These are phyloP conservation scores for Cerceris ruficornis DNA, from an alignment of 2,888 invertebrate genomes.

Conservation along the genomic window DNA sequence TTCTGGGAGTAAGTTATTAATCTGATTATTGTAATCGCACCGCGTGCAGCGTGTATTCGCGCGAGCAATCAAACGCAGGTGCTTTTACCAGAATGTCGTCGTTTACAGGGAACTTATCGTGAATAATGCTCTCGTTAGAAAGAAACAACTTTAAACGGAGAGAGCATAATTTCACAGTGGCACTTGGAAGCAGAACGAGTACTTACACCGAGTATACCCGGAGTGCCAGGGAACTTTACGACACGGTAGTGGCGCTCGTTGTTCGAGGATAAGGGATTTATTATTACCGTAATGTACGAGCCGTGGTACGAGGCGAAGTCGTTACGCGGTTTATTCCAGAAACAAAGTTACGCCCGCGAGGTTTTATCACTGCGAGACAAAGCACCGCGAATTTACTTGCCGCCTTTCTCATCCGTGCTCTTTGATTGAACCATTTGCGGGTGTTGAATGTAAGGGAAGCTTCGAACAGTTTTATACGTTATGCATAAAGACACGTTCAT, in stretches of 20 bases:
- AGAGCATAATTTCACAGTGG: constrained; percentile 43
- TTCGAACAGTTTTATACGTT: too few relatives aligned
- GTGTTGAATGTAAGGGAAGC: too few relatives aligned
- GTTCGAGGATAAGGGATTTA: constrained; percentile 36
- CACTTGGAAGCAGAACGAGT: constrained; percentile 21
- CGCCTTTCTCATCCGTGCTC: too few relatives aligned
- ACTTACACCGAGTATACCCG: constrained; percentile 14
- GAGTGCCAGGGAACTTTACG: constrained; percentile 32
- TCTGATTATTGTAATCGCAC: constrained; percentile 19
- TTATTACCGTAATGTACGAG: constrained; percentile 19
- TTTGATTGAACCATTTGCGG: too few relatives aligned
- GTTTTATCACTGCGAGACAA: background rate
- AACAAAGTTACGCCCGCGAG: background rate
- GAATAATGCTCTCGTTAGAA: constrained; percentile 49
- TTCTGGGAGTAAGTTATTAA: constrained; percentile 25
- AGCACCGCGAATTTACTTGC: background rate
- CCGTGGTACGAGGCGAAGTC: constrained; percentile 1
- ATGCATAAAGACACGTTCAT: too few relatives aligned
- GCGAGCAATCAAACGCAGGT: constrained; percentile 10
- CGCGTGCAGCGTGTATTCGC: constrained; percentile 19
- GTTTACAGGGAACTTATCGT: constrained; percentile 37
- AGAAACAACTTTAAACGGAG: constrained; percentile 47
- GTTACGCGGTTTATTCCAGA: background rate
- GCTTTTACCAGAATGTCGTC: constrained; percentile 38
- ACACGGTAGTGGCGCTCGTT: constrained; percentile 13